These are phyloP conservation scores for Adelognathus sp. DNA, from an alignment of 2,888 invertebrate genomes.

Conservation along the genomic window DNA sequence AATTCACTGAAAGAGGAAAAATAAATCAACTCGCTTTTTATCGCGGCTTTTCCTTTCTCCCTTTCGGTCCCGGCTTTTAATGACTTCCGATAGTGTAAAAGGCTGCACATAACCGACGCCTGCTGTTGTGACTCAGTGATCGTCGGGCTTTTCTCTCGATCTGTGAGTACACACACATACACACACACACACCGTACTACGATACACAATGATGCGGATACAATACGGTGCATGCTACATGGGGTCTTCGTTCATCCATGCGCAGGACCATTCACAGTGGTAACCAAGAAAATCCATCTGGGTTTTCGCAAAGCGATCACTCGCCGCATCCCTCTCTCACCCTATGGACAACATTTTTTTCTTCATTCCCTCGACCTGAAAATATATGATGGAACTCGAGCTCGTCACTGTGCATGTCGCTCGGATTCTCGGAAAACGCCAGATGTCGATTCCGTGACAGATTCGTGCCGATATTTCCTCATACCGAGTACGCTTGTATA, in stretches of 20 bases:
- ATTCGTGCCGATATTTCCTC: conserved; percentile 36
- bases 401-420: background rate
- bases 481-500: background rate
- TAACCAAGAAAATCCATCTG: conserved; percentile 46
- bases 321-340: background rate
- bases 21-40: background rate
- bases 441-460: conserved; percentile 58
- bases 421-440: conserved; percentile 8
- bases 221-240: background rate
- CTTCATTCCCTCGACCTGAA: conserved; percentile 1
- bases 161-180: no score
- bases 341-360: conserved; percentile 21
- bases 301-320: conserved; percentile 31
- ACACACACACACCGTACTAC: no score
- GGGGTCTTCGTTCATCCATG: background rate
- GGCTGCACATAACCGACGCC: background rate
- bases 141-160: background rate
- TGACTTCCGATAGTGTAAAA: background rate
- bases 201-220: background rate
- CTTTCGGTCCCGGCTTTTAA: background rate
- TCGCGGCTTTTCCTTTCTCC: no score
- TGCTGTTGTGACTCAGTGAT: background rate
- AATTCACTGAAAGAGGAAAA: background rate
- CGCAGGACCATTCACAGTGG: conserved; percentile 6
- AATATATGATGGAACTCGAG: conserved; percentile 13